A percentile compares a stretch with the other conserved stretches of the same genome.
Evolutionary conservation across 2,888 invertebrate genomes (phyloP).

Genomic region (Eupithecia pulchellata): DNA sequence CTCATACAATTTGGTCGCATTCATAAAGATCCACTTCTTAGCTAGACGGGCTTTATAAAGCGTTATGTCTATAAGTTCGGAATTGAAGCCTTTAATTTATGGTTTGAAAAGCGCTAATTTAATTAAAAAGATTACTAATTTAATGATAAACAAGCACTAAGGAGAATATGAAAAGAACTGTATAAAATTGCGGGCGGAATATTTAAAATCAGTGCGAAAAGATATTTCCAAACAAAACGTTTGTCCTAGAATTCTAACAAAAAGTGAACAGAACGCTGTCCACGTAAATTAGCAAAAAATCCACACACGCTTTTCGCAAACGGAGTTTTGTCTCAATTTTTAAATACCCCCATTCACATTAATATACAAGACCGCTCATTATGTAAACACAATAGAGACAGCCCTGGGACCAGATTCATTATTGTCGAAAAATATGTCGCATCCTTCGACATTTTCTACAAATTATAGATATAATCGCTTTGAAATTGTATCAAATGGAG

Average conservation of each 20-base stretch:
- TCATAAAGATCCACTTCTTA: constrained; percentile 85
- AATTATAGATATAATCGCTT: neutral
- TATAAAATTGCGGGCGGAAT: too few species aligned
- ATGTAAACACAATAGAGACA: constrained; percentile 56
- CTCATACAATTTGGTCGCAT: constrained; percentile 85
- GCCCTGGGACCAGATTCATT: constrained; percentile 20
- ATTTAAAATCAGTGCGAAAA: neutral
- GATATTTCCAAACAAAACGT: neutral
- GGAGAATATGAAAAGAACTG: too few species aligned
- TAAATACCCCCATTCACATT: constrained; percentile 30
- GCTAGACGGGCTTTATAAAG: constrained; percentile 80
- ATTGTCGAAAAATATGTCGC: neutral
- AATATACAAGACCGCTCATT: constrained; percentile 51
- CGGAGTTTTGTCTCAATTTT: constrained; percentile 22
- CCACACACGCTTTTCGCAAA: constrained; percentile 14
- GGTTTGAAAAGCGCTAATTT: constrained; percentile 30
- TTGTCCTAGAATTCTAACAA: neutral
- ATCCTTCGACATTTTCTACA: neutral
- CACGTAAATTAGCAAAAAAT: constrained; percentile 18
- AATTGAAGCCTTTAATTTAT: constrained; percentile 62
- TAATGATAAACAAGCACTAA: neutral
- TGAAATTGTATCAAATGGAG: neutral
- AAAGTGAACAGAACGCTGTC: neutral
- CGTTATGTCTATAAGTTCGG: constrained; percentile 72
- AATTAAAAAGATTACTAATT: constrained; percentile 5